Percentiles rank a stretch among this genome's conserved stretches.
Conservation (phyloP, 2,113 vertebrate genomes). For the Labeo rohita region DNA sequence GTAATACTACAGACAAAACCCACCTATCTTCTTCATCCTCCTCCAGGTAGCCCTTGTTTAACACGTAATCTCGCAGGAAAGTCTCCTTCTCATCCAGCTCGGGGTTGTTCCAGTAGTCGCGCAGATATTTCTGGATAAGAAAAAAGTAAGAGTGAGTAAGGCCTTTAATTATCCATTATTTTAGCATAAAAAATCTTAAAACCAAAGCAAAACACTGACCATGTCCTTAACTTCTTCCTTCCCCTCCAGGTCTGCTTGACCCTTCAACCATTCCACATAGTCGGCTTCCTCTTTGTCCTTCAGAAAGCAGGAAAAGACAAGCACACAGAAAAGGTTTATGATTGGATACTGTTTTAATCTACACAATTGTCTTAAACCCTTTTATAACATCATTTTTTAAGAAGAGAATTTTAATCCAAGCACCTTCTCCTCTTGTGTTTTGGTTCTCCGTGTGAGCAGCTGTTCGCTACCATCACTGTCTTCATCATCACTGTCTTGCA, state of each 20-base stretch:
- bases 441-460: constrained; percentile 78
- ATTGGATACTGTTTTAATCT: not conserved
- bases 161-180: not conserved
- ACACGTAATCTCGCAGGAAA: constrained; percentile 88
- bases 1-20: not conserved
- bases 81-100: constrained; percentile 83
- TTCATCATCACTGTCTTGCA: constrained; percentile 80
- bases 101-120: constrained; percentile 86
- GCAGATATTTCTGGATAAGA: constrained; percentile 77
- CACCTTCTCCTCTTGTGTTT: constrained; percentile 85
- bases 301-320: not conserved
- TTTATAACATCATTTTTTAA: not conserved
- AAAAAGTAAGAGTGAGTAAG: not conserved
- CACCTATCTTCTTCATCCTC: constrained; percentile 67
- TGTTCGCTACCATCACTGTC: constrained; percentile 47
- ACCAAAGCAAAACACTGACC: constrained; percentile 70
- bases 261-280: constrained; percentile 88
- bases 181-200: not conserved
- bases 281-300: constrained; percentile 85
- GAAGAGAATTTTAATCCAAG: too few species aligned
- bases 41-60: constrained; percentile 84
- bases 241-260: constrained; percentile 74
- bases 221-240: constrained; percentile 79
- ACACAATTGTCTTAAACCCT: not conserved
- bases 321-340: not conserved